Conservation (phyloP, 30 jellyfish, hydroid and myxozoan species). For the Chrysaora quinquecirrha region DNA sequence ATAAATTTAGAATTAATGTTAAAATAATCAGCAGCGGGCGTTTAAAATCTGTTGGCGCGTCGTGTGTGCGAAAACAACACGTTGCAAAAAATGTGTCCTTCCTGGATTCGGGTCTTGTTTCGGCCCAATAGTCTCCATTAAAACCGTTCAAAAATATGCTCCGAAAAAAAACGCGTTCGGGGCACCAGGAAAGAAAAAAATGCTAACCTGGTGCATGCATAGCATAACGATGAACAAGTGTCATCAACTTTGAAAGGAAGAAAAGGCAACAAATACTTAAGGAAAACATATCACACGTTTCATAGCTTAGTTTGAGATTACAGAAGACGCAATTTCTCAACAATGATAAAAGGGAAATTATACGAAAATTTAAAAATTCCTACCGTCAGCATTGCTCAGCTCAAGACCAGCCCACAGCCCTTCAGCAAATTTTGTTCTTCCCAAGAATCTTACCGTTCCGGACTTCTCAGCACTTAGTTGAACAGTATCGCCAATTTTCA, state of each 20-base stretch:
- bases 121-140: neutral
- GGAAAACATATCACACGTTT: no score
- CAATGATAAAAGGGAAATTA: no score
- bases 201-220: neutral
- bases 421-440: constrained; percentile 90
- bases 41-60: neutral
- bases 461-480: constrained; percentile 68
- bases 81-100: neutral
- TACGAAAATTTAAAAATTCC: no score
- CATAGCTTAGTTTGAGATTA: no score
- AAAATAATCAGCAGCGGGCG: neutral
- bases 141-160: neutral
- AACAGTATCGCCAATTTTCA: constrained; percentile 86
- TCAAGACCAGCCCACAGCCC: constrained; percentile 98
- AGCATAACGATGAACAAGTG: no score
- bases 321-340: no score
- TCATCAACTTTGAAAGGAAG: neutral
- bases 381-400: constrained; percentile 82
- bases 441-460: constrained; percentile 84
- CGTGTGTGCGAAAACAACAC: neutral
- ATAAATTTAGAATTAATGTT: no score
- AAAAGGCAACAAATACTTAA: neutral
- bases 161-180: neutral
- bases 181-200: neutral
- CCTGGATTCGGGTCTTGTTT: neutral